A percentile compares a stretch with the other conserved stretches of the same genome.
Evolutionary conservation across 2,888 invertebrate species (phyloP).

Genomic region (Phortica okadai): DNA sequence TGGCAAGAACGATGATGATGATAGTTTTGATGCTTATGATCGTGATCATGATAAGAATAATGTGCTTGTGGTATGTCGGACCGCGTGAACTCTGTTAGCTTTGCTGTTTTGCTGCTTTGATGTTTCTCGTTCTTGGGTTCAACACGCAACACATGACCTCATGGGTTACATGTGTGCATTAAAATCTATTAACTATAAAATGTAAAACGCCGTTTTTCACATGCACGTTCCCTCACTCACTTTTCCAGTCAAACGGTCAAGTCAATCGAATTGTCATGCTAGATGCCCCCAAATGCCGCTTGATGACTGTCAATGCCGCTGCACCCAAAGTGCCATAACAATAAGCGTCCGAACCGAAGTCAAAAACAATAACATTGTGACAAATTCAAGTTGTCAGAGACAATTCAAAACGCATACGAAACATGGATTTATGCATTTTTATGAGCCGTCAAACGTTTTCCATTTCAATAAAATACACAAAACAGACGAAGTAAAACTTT

Average conservation of each 20-base stretch:
- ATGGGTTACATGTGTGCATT: not conserved
- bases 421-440: constrained; percentile 2
- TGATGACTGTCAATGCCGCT: constrained; percentile 37
- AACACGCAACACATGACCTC: not conserved
- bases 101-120: not conserved
- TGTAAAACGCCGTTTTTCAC: not conserved
- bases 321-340: constrained; percentile 54
- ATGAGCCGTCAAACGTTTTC: constrained; percentile 53
- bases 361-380: constrained; percentile 36
- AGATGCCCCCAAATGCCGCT: constrained; percentile 28
- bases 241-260: not conserved
- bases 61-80: not conserved
- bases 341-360: constrained; percentile 41
- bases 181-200: not conserved
- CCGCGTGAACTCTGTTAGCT: not conserved
- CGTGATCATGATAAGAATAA: not conserved
- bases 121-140: not conserved
- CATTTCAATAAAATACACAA: constrained; percentile 50
- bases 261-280: constrained; percentile 28
- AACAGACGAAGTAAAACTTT: not conserved
- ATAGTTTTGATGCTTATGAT: constrained; percentile 7
- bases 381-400: constrained; percentile 46
- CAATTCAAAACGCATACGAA: constrained; percentile 61
- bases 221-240: not conserved
- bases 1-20: not conserved